A percentile compares a stretch with the other conserved stretches of the same genome.
These are phyloP conservation scores for Motacilla tschutschensis DNA, from an alignment of 2,113 vertebrate genomes.

Conservation along the genomic window DNA sequence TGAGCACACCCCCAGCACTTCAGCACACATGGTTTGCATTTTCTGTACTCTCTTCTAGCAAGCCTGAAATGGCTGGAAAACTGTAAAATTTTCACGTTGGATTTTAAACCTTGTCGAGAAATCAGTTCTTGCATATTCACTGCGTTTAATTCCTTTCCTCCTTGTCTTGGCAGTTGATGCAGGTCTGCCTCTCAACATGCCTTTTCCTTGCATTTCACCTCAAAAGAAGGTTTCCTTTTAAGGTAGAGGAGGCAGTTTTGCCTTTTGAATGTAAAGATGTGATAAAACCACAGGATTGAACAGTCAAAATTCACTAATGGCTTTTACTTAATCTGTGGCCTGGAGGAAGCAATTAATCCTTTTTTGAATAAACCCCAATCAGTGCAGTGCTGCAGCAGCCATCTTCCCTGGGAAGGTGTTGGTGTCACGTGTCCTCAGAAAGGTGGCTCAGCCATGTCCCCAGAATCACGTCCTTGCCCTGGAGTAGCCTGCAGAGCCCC, in stretches of 20 bases:
- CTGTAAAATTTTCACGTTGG: conserved; percentile 34
- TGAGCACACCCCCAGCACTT: conserved; percentile 33
- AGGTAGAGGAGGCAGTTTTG: not conserved
- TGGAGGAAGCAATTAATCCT: conserved; percentile 1
- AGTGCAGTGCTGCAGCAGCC: not conserved
- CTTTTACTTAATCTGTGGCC: not conserved
- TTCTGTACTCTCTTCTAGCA: conserved; percentile 41
- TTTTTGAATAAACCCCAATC: not conserved
- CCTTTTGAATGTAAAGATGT: not conserved
- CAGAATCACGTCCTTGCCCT: not conserved
- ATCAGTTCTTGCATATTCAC: conserved; percentile 24
- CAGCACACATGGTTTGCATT: conserved; percentile 42
- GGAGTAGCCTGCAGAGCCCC: not conserved
- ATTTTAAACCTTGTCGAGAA: conserved; percentile 38
- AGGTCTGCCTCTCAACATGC: not conserved
- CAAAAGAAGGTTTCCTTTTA: conserved; percentile 2
- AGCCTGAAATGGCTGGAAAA: conserved; percentile 49
- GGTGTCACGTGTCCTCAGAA: not conserved
- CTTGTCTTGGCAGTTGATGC: not conserved
- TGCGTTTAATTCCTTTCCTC: conserved; percentile 41
- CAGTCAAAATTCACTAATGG: not conserved
- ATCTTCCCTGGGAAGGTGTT: not conserved
- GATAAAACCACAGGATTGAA: not conserved
- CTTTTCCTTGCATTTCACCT: conserved; percentile 3
- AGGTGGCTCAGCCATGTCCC: not conserved